Evolutionary conservation across 2,113 vertebrate genomes (phyloP).

Genomic region (Nerophis lumbriciformis): DNA sequence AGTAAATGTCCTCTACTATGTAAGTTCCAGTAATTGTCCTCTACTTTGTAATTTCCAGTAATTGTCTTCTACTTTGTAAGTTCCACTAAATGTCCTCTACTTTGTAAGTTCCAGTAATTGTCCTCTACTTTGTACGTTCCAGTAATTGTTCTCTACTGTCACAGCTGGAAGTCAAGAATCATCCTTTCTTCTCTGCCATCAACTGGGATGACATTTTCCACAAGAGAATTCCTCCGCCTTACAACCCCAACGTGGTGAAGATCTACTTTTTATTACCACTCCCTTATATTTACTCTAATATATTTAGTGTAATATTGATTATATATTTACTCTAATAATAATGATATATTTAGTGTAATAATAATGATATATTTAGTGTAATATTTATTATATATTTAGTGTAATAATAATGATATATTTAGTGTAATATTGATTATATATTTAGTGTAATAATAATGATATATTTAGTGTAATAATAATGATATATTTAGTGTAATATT

Average conservation of each 20-base stretch:
- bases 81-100: too few species aligned
- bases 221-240: slow-evolving; percentile 93
- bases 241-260: slow-evolving; percentile 95
- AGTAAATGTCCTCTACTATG: too few species aligned
- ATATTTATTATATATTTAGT: too few species aligned
- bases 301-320: too few species aligned
- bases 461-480: too few species aligned
- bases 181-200: slow-evolving; percentile 88
- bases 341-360: too few species aligned
- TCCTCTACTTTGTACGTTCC: not conserved
- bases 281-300: not conserved
- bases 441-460: too few species aligned
- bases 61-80: not conserved
- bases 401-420: too few species aligned
- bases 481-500: too few species aligned
- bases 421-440: not conserved
- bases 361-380: not conserved
- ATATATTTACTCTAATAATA: too few species aligned
- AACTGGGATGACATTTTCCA: slow-evolving; percentile 97
- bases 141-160: slow-evolving; percentile 5
- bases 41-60: too few species aligned
- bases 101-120: not conserved
- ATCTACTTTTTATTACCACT: slow-evolving; percentile 4
- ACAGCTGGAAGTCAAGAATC: slow-evolving; percentile 94
- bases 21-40: too few species aligned